phyloP scores from a whole-genome alignment of 2,113 vertebrate species.

The Nothocercus nigrocapillus region DNA sequence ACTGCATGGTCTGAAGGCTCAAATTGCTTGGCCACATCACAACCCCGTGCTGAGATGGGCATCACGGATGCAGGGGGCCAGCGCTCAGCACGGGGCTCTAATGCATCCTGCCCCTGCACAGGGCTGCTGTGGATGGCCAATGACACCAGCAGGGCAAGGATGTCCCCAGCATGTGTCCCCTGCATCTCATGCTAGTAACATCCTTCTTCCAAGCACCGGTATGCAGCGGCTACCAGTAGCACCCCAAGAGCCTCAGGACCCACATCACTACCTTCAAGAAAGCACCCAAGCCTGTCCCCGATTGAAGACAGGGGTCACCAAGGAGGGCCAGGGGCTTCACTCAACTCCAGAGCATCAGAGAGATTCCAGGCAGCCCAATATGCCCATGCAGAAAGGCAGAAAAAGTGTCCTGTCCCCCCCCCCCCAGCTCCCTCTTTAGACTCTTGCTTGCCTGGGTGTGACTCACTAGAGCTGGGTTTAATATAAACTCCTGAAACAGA shows the following conservation, averaged over 20 bases:
- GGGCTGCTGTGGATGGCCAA: neutral
- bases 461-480: conserved; percentile 61
- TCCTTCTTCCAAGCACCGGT: neutral
- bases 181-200: no score
- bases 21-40: rapidly evolving
- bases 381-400: conserved; percentile 39
- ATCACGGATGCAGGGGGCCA: neutral
- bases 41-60: neutral
- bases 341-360: neutral
- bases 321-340: neutral
- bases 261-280: neutral
- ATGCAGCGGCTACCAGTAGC: neutral
- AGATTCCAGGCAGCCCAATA: conserved; percentile 53
- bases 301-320: neutral
- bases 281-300: neutral
- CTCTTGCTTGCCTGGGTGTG: conserved; percentile 50
- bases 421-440: conserved; percentile 37
- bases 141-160: neutral
- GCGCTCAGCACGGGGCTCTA: neutral
- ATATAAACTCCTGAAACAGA: conserved; percentile 70
- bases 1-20: neutral
- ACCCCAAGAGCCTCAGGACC: rapidly evolving
- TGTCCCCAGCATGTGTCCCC: neutral
- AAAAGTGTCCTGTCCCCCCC: no score
- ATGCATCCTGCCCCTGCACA: rapidly evolving